Evolutionary conservation across 2,113 vertebrate genomes (phyloP).

Genomic region (Chroicocephalus ridibundus): DNA sequence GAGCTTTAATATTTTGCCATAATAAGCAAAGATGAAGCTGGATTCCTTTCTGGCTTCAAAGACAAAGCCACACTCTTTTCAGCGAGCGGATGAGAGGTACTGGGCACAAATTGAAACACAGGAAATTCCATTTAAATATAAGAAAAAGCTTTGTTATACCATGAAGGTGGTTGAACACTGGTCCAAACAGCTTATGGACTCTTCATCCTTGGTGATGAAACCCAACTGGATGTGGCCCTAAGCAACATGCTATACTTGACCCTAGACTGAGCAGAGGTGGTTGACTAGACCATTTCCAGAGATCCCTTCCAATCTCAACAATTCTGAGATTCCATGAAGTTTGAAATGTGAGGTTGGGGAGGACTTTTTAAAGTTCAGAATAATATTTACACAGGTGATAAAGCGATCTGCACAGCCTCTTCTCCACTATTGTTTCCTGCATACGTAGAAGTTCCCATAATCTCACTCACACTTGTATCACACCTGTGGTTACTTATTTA

Average conservation of each 20-base stretch:
- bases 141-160: neutral
- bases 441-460: neutral
- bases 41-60: neutral
- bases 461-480: neutral
- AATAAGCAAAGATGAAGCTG: neutral
- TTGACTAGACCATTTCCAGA: neutral
- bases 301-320: neutral
- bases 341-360: neutral
- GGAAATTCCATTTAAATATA: neutral
- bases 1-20: neutral
- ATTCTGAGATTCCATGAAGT: neutral
- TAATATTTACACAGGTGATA: neutral
- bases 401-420: neutral
- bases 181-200: neutral
- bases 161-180: neutral
- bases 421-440: neutral
- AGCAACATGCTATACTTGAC: neutral
- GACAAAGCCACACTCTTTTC: neutral
- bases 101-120: neutral
- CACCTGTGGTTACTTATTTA: neutral
- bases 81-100: neutral
- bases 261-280: neutral
- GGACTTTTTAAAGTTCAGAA: neutral
- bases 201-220: neutral
- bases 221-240: neutral